A percentile compares a stretch with the other conserved stretches of the same genome.
These are phyloP conservation scores for Drosophila paulistorum DNA, from an alignment of 1,140 invertebrate species.

Conservation along the genomic window DNA sequence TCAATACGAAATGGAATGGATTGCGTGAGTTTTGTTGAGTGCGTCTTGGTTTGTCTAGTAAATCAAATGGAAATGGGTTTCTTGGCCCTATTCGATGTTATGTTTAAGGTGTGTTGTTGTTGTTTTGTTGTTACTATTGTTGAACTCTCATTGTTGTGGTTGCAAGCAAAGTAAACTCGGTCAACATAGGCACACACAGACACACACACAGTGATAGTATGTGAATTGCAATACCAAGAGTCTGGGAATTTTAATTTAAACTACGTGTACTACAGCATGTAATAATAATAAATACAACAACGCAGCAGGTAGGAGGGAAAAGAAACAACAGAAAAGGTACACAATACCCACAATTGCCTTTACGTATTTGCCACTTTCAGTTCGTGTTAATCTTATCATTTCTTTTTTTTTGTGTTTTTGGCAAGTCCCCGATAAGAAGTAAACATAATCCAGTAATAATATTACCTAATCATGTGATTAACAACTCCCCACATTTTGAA, in stretches of 20 bases:
- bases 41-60: slow-evolving; percentile 5
- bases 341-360: slow-evolving; percentile 4
- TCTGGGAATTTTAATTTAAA: slow-evolving; percentile 21
- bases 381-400: slow-evolving; percentile 14
- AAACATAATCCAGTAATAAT: slow-evolving; percentile 42
- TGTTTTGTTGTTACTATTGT: background rate
- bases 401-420: slow-evolving; percentile 1
- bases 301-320: background rate
- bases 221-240: slow-evolving; percentile 19
- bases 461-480: slow-evolving; percentile 73
- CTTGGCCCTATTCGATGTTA: slow-evolving; percentile 16
- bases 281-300: slow-evolving; percentile 11
- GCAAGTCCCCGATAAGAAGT: slow-evolving; percentile 40
- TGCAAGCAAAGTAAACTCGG: slow-evolving; percentile 17
- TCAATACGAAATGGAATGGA: background rate
- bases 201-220: background rate
- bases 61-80: slow-evolving; percentile 23
- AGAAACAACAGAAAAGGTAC: background rate
- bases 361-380: background rate
- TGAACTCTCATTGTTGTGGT: slow-evolving; percentile 8
- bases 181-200: background rate
- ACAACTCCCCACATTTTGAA: slow-evolving; percentile 4
- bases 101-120: slow-evolving; percentile 17
- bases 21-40: slow-evolving; percentile 15
- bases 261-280: slow-evolving; percentile 18